phyloP scores from a whole-genome alignment of 2,113 vertebrate species.

The Cephalopterus ornatus region DNA sequence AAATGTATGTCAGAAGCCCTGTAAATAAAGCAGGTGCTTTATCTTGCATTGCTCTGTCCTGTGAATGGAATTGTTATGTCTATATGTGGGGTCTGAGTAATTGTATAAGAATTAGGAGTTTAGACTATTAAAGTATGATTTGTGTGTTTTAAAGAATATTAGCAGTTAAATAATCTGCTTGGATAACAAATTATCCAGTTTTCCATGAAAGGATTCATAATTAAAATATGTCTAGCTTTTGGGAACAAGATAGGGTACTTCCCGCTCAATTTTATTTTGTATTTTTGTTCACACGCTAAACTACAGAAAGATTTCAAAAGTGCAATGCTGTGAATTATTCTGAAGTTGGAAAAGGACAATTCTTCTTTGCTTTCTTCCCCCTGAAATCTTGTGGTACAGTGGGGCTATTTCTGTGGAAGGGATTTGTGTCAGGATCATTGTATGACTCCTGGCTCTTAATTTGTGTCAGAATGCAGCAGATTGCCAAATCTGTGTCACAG shows the following conservation, averaged over 20 bases:
- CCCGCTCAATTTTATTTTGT: neutral
- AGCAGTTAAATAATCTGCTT: neutral
- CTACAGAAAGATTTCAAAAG: neutral
- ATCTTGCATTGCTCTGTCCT: neutral
- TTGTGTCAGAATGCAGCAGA: neutral
- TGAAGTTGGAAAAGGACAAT: neutral
- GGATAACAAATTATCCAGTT: neutral
- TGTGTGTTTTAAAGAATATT: neutral
- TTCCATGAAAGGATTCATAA: neutral
- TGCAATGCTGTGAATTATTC: neutral
- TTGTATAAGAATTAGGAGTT: neutral
- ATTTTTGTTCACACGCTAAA: neutral
- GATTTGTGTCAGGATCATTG: neutral
- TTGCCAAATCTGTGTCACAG: neutral
- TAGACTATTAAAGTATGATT: neutral
- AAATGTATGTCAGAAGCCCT: neutral
- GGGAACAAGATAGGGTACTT: neutral
- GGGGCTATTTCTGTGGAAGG: neutral
- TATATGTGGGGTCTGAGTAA: neutral
- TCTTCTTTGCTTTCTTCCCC: neutral
- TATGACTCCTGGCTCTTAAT: neutral
- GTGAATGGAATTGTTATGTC: neutral
- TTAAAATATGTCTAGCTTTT: neutral
- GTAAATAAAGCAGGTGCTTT: neutral
- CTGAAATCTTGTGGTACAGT: neutral